phyloP scores from a whole-genome alignment of 2,113 vertebrate genomes.

The Ophiodon elongatus region DNA sequence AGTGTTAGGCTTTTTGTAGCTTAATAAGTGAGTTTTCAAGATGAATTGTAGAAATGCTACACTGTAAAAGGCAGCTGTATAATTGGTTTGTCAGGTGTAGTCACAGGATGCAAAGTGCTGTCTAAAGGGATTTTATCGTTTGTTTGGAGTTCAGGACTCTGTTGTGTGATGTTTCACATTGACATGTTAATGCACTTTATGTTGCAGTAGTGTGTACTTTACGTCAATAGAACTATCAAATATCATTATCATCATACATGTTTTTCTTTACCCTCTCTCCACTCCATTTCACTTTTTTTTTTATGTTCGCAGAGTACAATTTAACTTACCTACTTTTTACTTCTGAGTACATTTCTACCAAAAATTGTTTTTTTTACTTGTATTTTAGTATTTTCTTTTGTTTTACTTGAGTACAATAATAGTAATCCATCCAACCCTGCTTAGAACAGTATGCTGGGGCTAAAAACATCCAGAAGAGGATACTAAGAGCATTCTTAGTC shows the following conservation, averaged over 20 bases:
- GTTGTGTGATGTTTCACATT: neutral
- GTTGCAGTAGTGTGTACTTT: neutral
- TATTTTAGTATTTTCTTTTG: neutral
- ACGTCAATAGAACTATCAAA: neutral
- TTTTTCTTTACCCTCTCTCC: neutral
- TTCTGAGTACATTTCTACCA: neutral
- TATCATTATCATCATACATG: neutral
- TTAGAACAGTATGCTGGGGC: neutral
- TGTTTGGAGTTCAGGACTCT: neutral
- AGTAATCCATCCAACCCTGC: neutral
- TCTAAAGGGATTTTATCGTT: neutral
- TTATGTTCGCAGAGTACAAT: neutral
- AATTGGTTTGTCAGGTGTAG: neutral
- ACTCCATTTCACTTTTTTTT: neutral
- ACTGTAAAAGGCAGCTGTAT: neutral
- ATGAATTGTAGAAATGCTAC: no score
- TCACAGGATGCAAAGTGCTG: neutral
- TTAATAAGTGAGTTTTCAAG: neutral
- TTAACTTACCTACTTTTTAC: neutral
- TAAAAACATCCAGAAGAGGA: neutral
- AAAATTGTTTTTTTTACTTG: no score
- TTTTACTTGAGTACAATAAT: neutral
- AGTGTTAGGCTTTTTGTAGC: neutral
- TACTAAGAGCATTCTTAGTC: constrained; percentile 7
- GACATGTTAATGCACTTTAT: neutral